Conservation (phyloP, 2,113 vertebrate species). For the Murina feae region DNA sequence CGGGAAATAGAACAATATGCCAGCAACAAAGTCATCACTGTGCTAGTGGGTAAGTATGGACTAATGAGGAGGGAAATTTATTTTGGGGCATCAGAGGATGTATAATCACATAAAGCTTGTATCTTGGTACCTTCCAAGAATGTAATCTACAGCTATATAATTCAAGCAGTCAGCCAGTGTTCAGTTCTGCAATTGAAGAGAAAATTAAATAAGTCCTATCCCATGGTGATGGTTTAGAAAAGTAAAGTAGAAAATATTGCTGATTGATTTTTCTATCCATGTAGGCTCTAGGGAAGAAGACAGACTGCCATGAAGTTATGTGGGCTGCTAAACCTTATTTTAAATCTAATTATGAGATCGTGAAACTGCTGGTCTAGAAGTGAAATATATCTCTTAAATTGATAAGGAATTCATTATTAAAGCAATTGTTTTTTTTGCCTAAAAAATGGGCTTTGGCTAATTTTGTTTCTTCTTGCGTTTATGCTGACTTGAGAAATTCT, state of each 20-base stretch:
- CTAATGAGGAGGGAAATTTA: fast-evolving
- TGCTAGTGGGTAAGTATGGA: constrained; percentile 92
- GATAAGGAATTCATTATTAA: constrained; percentile 33
- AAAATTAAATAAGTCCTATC: constrained; percentile 27
- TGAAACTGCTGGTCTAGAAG: background rate
- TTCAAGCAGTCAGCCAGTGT: background rate
- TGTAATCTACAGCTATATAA: background rate
- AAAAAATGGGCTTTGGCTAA: background rate
- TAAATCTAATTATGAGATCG: background rate
- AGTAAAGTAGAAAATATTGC: constrained; percentile 25
- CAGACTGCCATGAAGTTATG: background rate
- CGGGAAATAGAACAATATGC: constrained; percentile 98
- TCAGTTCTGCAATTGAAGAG: constrained; percentile 1
- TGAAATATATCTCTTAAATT: background rate
- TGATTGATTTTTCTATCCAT: constrained; percentile 37
- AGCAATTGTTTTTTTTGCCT: constrained; percentile 35
- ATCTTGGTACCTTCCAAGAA: background rate
- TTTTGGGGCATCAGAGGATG: background rate
- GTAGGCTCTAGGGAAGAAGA: background rate
- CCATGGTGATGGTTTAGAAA: background rate
- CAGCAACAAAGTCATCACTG: constrained; percentile 97
- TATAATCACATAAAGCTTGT: background rate
- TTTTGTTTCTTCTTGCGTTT: constrained; percentile 7
- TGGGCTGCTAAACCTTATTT: background rate
- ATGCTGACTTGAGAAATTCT: constrained; percentile 30